Evolutionary conservation across 2,113 vertebrate genomes (phyloP).

Genomic region (Rana temporaria): DNA sequence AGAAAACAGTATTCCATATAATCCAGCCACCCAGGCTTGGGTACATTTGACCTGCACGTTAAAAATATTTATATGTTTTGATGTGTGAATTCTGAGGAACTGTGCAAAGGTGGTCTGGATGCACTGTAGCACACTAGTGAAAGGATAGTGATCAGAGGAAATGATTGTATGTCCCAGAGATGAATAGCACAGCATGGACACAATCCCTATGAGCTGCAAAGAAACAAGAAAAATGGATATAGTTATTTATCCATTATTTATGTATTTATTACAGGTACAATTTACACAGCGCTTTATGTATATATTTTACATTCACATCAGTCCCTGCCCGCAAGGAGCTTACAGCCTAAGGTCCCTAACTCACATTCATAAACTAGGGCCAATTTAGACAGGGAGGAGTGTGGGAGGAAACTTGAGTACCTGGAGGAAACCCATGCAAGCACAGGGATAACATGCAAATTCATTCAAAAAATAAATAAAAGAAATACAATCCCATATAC

Average conservation of each 20-base stretch:
- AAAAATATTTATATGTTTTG: background rate
- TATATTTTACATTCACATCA: too few relatives aligned
- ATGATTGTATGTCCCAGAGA: slow-evolving; percentile 63
- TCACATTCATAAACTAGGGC: too few relatives aligned
- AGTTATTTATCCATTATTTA: background rate
- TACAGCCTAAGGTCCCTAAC: too few relatives aligned
- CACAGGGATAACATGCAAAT: too few relatives aligned
- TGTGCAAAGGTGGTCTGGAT: slow-evolving; percentile 55
- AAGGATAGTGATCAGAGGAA: slow-evolving; percentile 28
- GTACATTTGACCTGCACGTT: background rate
- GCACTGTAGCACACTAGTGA: slow-evolving; percentile 54
- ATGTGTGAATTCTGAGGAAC: slow-evolving; percentile 38
- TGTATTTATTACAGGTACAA: too few relatives aligned
- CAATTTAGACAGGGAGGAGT: too few relatives aligned
- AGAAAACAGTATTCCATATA: slow-evolving; percentile 54
- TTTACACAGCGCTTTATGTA: too few relatives aligned
- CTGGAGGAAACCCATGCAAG: too few relatives aligned
- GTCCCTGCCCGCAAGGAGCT: too few relatives aligned
- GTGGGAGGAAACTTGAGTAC: too few relatives aligned
- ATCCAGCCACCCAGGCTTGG: slow-evolving; percentile 7
- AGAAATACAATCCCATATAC: too few relatives aligned
- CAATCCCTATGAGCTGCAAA: slow-evolving; percentile 68
- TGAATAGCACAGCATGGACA: slow-evolving; percentile 63
- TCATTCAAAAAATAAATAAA: too few relatives aligned
- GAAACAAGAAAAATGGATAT: background rate